Conservation (phyloP, 2,888 invertebrate species). For the Helobdella robusta region DNA sequence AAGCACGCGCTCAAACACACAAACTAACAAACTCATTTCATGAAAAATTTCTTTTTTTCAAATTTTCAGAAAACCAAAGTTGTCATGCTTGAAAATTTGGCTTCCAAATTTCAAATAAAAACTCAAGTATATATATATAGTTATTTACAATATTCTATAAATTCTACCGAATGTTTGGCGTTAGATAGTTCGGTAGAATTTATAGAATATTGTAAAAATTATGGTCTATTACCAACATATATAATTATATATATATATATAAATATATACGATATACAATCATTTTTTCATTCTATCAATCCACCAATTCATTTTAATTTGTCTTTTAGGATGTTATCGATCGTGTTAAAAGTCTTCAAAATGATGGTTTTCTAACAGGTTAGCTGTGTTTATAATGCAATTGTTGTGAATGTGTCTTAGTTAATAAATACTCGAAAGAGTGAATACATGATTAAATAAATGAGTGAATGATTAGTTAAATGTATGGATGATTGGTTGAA, state of each 20-base stretch:
- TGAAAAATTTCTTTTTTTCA: slow-evolving; percentile 12
- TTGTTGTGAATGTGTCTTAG: too few relatives aligned
- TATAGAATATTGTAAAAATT: too few relatives aligned
- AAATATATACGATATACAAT: neutral
- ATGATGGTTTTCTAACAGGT: slow-evolving; percentile 72
- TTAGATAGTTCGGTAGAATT: too few relatives aligned
- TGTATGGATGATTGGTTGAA: too few relatives aligned
- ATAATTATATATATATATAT: neutral
- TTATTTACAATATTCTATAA: too few relatives aligned
- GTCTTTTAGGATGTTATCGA: slow-evolving; percentile 53
- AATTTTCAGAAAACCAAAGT: slow-evolving; percentile 69
- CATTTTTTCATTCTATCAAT: neutral
- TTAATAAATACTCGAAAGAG: too few relatives aligned
- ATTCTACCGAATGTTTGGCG: too few relatives aligned
- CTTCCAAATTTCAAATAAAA: slow-evolving; percentile 78
- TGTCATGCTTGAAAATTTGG: slow-evolving; percentile 82
- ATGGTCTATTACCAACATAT: too few relatives aligned
- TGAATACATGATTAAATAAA: too few relatives aligned
- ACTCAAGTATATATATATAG: slow-evolving; percentile 60
- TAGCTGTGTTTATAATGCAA: too few relatives aligned
- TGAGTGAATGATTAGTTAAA: too few relatives aligned
- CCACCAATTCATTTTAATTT: neutral
- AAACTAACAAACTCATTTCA: neutral
- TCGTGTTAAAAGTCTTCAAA: slow-evolving; percentile 73
- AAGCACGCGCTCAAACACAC: neutral